phyloP scores from a whole-genome alignment of 2,888 invertebrate genomes.

The Protophormia terraenovae region DNA sequence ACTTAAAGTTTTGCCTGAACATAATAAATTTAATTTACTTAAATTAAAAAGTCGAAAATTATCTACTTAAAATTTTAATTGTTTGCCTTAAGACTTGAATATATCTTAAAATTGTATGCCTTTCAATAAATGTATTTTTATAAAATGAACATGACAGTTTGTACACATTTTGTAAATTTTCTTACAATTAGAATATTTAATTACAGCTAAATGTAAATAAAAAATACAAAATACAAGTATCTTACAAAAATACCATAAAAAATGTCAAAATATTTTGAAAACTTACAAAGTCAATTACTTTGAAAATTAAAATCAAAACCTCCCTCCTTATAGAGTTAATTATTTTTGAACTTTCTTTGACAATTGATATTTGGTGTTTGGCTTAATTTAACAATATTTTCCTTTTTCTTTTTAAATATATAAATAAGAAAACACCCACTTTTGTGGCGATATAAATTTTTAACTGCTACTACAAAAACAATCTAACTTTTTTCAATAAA shows the following conservation, averaged over 20 bases:
- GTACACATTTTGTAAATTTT: neutral
- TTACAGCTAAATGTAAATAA: neutral
- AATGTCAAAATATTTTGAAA: conserved; percentile 57
- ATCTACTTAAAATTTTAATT: too few species aligned
- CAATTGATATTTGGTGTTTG: conserved; percentile 33
- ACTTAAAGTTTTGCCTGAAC: too few species aligned
- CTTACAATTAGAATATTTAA: conserved; percentile 33
- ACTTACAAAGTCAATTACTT: conserved; percentile 28
- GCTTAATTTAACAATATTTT: neutral
- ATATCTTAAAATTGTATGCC: too few species aligned
- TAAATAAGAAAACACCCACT: neutral
- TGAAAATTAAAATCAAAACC: neutral
- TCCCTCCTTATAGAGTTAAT: neutral
- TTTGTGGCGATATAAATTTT: neutral
- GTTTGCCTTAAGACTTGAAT: too few species aligned
- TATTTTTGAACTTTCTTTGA: conserved; percentile 2
- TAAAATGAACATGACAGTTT: neutral
- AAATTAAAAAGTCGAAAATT: too few species aligned
- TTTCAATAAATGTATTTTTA: too few species aligned
- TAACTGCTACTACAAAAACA: neutral
- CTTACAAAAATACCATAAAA: neutral
- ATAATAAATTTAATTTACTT: too few species aligned
- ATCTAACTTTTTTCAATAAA: neutral
- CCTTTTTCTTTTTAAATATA: neutral
- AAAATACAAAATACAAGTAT: neutral